These are phyloP conservation scores for Drosophila takahashii DNA, from an alignment of 1,140 invertebrate genomes.

Conservation along the genomic window DNA sequence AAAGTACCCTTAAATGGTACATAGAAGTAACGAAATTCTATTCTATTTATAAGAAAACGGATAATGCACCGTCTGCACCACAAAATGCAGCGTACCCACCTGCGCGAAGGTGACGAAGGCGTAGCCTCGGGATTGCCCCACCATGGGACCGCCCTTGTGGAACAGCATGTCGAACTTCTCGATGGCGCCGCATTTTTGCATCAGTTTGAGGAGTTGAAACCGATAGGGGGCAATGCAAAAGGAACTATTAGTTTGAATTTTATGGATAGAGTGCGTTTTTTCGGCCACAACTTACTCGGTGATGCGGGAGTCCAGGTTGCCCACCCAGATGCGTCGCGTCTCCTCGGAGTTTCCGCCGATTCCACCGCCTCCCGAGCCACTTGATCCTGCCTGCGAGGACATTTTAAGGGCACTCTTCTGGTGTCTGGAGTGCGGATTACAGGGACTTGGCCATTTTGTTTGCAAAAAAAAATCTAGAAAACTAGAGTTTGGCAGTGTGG, in stretches of 20 bases:
- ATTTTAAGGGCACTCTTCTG: background rate
- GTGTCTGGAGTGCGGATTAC: background rate
- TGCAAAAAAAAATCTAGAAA: slow-evolving; percentile 8
- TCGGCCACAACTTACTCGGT: slow-evolving; percentile 92
- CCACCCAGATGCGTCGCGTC: slow-evolving; percentile 90
- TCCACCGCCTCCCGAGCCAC: slow-evolving; percentile 3
- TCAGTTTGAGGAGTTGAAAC: slow-evolving; percentile 97
- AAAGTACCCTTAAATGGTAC: too few relatives aligned
- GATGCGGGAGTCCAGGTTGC: slow-evolving; percentile 93
- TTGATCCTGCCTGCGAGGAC: slow-evolving; percentile 9
- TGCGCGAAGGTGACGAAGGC: slow-evolving; percentile 94
- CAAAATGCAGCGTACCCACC: slow-evolving; percentile 5
- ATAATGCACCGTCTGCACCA: background rate
- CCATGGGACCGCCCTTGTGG: slow-evolving; percentile 94
- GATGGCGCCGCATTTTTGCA: slow-evolving; percentile 95
- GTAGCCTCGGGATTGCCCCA: slow-evolving; percentile 95
- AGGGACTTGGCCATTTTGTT: slow-evolving; percentile 29
- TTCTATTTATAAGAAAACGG: too few relatives aligned
- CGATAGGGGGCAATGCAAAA: slow-evolving; percentile 87
- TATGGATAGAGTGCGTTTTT: background rate
- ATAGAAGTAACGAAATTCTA: too few relatives aligned
- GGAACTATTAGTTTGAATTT: slow-evolving; percentile 65
- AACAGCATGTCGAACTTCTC: slow-evolving; percentile 98
- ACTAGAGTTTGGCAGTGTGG: background rate
- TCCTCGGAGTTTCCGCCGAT: slow-evolving; percentile 46